These are phyloP conservation scores for Amyelois transitella DNA, from an alignment of 1,140 invertebrate genomes.

Conservation along the genomic window DNA sequence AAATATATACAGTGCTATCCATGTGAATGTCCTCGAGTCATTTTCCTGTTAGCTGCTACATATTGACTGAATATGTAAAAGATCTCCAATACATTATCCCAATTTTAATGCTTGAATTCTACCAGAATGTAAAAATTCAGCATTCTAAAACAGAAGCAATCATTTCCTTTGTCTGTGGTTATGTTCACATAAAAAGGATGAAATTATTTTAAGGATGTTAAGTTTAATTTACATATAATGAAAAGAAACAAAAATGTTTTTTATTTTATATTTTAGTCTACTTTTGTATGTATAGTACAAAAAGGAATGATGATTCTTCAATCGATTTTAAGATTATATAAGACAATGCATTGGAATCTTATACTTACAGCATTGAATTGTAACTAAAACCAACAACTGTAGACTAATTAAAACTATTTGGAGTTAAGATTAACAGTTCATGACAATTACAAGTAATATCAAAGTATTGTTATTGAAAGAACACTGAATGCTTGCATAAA, in stretches of 20 bases:
- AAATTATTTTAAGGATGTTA: too few species aligned
- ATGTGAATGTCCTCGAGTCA: neutral
- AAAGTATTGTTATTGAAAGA: neutral
- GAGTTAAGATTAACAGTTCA: conserved; percentile 4
- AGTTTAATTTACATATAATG: too few species aligned
- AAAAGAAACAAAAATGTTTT: too few species aligned
- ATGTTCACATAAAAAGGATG: too few species aligned
- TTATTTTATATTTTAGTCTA: too few species aligned
- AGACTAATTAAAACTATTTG: conserved; percentile 8
- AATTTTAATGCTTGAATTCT: too few species aligned
- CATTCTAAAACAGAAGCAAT: too few species aligned
- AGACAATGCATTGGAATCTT: neutral
- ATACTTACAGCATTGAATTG: neutral
- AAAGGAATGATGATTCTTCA: too few species aligned
- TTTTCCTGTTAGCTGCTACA: neutral
- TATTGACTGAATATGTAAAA: neutral
- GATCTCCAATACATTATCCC: neutral
- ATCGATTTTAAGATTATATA: neutral
- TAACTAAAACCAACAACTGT: neutral
- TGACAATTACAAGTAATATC: conserved; percentile 7
- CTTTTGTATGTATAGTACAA: too few species aligned
- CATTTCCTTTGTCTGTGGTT: too few species aligned
- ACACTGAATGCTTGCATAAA: neutral
- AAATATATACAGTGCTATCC: neutral
- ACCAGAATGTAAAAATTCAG: too few species aligned